Conservation (phyloP, 2,113 vertebrate genomes). For the Sapayoa aenigma region DNA sequence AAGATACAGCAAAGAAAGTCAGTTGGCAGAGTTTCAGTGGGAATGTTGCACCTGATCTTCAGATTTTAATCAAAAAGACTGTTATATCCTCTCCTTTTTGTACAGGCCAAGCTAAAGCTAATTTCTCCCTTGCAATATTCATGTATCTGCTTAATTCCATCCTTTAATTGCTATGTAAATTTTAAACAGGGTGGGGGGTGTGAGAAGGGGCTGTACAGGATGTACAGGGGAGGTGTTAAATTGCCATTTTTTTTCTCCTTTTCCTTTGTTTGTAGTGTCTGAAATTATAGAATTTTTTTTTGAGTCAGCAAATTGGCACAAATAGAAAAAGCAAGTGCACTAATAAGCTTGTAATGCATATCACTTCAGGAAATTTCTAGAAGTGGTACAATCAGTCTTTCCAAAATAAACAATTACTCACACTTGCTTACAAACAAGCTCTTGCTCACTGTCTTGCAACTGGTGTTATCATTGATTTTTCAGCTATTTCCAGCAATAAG, state of each 20-base stretch:
- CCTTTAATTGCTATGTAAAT: not conserved
- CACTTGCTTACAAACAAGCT: not conserved
- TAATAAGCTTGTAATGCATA: not conserved
- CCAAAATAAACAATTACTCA: not conserved
- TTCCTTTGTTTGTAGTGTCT: not conserved
- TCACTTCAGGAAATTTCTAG: not conserved
- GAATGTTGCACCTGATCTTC: not conserved
- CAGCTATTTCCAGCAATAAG: not conserved
- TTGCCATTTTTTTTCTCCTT: not conserved
- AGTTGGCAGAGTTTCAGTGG: not conserved
- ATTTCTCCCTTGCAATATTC: not conserved
- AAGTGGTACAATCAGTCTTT: not conserved
- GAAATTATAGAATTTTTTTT: not conserved
- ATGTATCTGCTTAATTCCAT: not conserved
- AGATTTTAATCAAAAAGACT: not conserved
- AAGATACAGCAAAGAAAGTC: not conserved
- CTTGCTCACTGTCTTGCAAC: not conserved
- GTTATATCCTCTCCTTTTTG: not conserved
- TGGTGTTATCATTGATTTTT: not conserved
- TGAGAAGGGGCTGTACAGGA: not conserved
- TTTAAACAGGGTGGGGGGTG: not conserved
- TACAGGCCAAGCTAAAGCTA: not conserved
- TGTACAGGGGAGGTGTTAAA: not conserved
- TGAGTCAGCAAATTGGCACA: not conserved
- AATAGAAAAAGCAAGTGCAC: not conserved